Evolutionary conservation across 2,888 invertebrate genomes (phyloP).

Genomic region (Tachina lurida): DNA sequence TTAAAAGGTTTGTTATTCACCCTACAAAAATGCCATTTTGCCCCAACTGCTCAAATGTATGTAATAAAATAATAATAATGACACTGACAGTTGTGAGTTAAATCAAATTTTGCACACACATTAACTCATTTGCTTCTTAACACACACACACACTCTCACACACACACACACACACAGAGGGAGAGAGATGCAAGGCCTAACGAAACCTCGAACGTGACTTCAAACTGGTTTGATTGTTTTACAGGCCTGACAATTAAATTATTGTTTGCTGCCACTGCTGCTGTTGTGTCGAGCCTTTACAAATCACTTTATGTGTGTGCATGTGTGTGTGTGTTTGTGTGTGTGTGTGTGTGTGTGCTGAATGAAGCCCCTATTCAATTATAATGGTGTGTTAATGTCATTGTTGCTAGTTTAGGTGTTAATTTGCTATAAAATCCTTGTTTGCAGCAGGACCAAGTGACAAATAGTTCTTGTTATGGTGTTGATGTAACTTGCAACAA

Average conservation of each 20-base stretch:
- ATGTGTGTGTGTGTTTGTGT: too few species aligned
- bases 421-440: slow-evolving; percentile 40
- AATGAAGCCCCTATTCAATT: neutral
- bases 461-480: neutral
- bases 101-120: slow-evolving; percentile 11
- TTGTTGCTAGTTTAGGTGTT: slow-evolving; percentile 43
- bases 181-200: neutral
- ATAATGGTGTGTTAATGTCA: slow-evolving; percentile 18
- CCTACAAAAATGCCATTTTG: too few species aligned
- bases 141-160: neutral
- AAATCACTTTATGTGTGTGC: slow-evolving; percentile 8
- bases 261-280: neutral
- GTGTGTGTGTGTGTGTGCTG: slow-evolving; percentile 1
- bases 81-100: neutral
- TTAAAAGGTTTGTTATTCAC: neutral
- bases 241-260: neutral
- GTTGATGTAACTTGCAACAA: neutral
- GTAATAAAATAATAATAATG: slow-evolving; percentile 14
- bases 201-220: slow-evolving; percentile 60
- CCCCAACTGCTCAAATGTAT: neutral
- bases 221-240: slow-evolving; percentile 45
- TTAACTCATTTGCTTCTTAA: neutral
- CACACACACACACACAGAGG: neutral
- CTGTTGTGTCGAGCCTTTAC: neutral
- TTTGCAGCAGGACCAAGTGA: slow-evolving; percentile 14